Conservation (phyloP, 2,797 vertebrate species). For the Protosalanx chinensis region DNA sequence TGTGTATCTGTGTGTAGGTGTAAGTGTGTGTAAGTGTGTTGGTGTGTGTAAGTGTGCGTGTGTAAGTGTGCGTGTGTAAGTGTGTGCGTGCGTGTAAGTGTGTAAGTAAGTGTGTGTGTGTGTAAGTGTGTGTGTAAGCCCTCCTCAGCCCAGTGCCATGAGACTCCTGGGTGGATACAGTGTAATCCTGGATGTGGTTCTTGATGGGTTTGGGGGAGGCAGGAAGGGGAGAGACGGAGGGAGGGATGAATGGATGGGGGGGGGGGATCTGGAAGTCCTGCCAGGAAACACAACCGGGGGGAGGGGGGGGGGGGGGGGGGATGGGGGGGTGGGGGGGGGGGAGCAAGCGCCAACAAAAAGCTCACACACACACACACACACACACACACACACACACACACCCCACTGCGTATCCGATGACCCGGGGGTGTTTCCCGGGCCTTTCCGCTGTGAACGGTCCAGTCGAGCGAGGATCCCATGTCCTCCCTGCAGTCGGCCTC, state of each 20-base stretch:
- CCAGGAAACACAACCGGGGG: slow-evolving; percentile 44
- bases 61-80: slow-evolving; percentile 12
- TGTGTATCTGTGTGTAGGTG: neutral
- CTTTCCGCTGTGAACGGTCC: slow-evolving; percentile 29
- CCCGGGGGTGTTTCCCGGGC: slow-evolving; percentile 18
- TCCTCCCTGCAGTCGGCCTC: slow-evolving; percentile 19
- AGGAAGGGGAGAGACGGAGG: too few relatives aligned
- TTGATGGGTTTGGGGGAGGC: slow-evolving; percentile 26
- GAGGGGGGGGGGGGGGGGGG: too few relatives aligned
- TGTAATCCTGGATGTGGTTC: slow-evolving; percentile 23
- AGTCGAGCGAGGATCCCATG: slow-evolving; percentile 26
- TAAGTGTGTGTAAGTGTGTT: too few relatives aligned
- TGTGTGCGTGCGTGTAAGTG: too few relatives aligned
- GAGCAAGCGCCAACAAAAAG: neutral
- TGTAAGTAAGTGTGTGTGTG: slow-evolving; percentile 1
- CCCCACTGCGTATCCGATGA: slow-evolving; percentile 32
- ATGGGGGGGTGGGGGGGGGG: slow-evolving; percentile 21
- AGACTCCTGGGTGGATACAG: slow-evolving; percentile 17
- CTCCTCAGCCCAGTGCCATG: neutral
- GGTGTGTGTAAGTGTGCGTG: neutral
- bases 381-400: slow-evolving; percentile 15
- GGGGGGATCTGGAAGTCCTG: slow-evolving; percentile 19
- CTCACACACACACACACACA: neutral
- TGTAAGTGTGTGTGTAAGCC: neutral
- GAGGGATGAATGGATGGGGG: too few relatives aligned